phyloP scores from a whole-genome alignment of 2,888 invertebrate species.

The Apocheima hispidaria region DNA sequence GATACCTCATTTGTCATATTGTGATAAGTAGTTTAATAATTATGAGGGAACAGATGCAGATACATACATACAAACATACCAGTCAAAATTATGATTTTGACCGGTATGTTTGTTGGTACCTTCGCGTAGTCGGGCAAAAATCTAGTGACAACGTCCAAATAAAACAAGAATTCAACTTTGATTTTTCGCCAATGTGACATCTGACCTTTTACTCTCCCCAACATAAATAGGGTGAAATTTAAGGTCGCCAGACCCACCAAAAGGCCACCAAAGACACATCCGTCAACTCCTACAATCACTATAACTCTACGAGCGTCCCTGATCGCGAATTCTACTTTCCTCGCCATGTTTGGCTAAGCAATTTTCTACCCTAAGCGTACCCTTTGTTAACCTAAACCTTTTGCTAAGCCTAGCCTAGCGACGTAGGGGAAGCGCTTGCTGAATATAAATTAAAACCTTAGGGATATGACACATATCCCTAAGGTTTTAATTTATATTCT shows the following conservation, averaged over 20 bases:
- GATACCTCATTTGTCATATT: no score
- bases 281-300: constrained; percentile 7
- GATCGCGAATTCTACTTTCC: constrained; percentile 10
- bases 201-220: constrained; percentile 11
- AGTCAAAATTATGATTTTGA: no score
- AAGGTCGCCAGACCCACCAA: constrained; percentile 1
- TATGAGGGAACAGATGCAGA: no score
- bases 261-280: constrained; percentile 8
- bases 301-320: neutral
- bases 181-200: neutral
- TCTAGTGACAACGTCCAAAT: neutral
- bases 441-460: constrained; percentile 19
- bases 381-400: constrained; percentile 10
- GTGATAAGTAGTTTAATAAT: no score
- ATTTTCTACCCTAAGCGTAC: constrained; percentile 12
- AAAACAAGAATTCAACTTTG: neutral
- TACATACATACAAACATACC: no score
- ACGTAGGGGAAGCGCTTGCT: neutral
- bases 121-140: no score
- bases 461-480: neutral
- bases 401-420: constrained; percentile 1
- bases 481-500: no score
- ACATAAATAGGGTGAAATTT: constrained; percentile 14
- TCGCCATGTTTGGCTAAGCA: constrained; percentile 6
- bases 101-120: no score